These are phyloP conservation scores for Spodoptera picta DNA, from an alignment of 2,888 invertebrate species.

Conservation along the genomic window DNA sequence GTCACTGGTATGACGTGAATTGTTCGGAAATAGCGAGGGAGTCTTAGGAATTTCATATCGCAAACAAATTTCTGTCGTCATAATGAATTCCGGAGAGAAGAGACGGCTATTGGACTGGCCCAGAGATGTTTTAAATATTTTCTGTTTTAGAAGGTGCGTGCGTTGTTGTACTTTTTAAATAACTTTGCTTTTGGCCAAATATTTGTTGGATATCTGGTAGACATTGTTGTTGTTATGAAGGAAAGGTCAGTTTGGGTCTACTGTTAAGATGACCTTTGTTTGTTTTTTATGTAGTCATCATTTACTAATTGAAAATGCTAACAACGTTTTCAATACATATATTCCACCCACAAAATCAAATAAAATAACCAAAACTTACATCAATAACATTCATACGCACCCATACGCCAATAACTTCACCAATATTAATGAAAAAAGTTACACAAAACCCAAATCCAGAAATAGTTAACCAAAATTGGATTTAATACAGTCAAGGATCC, in stretches of 20 bases:
- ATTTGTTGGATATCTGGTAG: conserved; percentile 14
- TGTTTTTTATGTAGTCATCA: too few species aligned
- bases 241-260: neutral
- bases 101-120: conserved; percentile 56
- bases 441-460: neutral
- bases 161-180: conserved; percentile 31
- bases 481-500: conserved; percentile 18
- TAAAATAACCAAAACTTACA: too few species aligned
- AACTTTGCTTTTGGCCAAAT: conserved; percentile 29
- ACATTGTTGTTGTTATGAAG: conserved; percentile 5
- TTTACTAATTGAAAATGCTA: too few species aligned
- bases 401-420: too few species aligned
- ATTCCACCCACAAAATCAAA: too few species aligned
- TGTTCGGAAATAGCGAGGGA: conserved; percentile 66
- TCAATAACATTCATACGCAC: too few species aligned
- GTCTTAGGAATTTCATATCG: conserved; percentile 81
- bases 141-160: conserved; percentile 43
- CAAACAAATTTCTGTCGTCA: conserved; percentile 77
- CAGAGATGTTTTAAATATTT: conserved; percentile 53
- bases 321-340: neutral
- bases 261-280: neutral
- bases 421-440: neutral
- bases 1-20: conserved; percentile 62
- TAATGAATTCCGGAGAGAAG: conserved; percentile 74
- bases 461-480: conserved; percentile 13